phyloP scores from a whole-genome alignment of 2,888 invertebrate genomes.

The Amblyteles armatorius region DNA sequence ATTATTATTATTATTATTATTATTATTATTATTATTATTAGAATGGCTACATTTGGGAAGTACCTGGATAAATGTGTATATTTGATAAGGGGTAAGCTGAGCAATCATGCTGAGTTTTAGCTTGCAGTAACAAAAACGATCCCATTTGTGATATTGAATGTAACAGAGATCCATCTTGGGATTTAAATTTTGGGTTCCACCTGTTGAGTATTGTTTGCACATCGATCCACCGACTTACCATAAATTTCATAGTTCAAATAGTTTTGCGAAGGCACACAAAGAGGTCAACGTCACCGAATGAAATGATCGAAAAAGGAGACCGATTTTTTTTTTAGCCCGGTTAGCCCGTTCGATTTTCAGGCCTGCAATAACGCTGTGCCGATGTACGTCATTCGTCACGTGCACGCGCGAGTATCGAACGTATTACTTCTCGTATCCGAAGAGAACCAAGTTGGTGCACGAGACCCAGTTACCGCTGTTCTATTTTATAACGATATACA shows the following conservation, averaged over 20 bases:
- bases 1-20: no score
- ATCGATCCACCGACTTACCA: not conserved
- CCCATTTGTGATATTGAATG: not conserved
- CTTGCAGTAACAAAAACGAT: no score
- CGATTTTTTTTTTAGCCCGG: not conserved
- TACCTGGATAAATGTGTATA: not conserved
- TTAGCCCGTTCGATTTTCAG: not conserved
- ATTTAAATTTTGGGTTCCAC: not conserved
- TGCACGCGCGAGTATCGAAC: constrained; percentile 6
- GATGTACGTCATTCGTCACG: constrained; percentile 29
- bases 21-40: not conserved
- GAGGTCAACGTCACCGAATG: not conserved
- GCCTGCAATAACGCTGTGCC: not conserved
- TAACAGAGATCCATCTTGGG: not conserved
- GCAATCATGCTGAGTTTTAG: not conserved
- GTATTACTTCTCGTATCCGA: constrained; percentile 11
- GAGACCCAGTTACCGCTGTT: not conserved
- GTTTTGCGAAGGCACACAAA: not conserved
- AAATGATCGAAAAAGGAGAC: not conserved
- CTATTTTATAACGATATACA: constrained; percentile 5
- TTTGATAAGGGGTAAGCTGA: not conserved
- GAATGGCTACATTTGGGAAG: not conserved
- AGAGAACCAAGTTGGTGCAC: not conserved
- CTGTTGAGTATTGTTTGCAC: not conserved
- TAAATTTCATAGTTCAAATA: not conserved